Base-by-base conservation (phyloP, 1,140 invertebrate species). In the Paracyclopina nana region DNA sequence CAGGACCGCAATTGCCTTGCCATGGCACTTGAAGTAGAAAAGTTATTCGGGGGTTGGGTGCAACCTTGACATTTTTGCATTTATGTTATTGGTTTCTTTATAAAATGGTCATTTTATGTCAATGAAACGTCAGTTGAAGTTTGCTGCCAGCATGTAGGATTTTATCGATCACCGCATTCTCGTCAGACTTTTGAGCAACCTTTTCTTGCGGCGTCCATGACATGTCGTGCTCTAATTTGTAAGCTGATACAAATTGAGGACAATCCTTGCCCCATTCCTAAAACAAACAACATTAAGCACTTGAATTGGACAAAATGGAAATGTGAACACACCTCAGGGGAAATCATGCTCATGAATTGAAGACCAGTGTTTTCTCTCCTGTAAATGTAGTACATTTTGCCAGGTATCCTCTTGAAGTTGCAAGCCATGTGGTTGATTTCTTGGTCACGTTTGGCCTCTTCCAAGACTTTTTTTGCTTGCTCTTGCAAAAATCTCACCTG, bases 401-500 rank as follows among this genome's bases (percentile, higher is more conserved):
- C 50, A 25, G 50, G 50, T 18, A 52, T 27, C 31, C 43, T 50
- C 31, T 52, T 52, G 40, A 52, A 52, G 38, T 52, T 52, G 22
- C 50, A 52, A 12, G 50, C 31, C 20, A 40, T 52, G 6, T 52
- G 34, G 40, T 52, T 16, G n/a, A 52, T 34, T 25, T 46, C 11
- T 16, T 14, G 20, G 14, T 52, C 43, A 2, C 31, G 22, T 26
- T 40, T 18, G 14, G 50, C 31, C 12, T 52, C 48, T 27, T 52
- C 50, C 26, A 52, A 27, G 12, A 52, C 50, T 44, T 52, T 52
- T 12, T 25, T n/a, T 2, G 50, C 50, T 44, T 52, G 50, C 25
- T 52, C 30, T 26, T 52, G 50, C n/a, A 52, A 25, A 27, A 52
- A 52, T 44, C 31, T 46, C 24, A 52, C 31, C 27, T 52, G 50